Percentiles rank a stretch among this genome's conserved stretches.
These are phyloP conservation scores for Drosophila mulleri DNA, from an alignment of 2,888 invertebrate species.

Conservation along the genomic window DNA sequence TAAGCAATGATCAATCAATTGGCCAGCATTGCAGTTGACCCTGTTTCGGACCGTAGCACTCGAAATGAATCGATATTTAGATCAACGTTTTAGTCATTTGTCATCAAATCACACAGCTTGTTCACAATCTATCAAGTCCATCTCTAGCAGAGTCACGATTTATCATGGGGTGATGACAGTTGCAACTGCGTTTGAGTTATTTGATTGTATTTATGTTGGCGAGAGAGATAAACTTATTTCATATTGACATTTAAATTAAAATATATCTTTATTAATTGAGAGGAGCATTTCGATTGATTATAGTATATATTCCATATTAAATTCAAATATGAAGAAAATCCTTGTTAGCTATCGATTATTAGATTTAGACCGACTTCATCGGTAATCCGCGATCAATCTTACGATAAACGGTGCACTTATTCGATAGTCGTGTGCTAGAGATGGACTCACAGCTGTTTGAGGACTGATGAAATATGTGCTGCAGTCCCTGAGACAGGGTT, in stretches of 20 bases:
- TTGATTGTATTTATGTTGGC: background rate
- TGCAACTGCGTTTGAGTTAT: background rate
- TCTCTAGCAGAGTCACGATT: background rate
- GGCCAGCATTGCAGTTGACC: constrained; percentile 9
- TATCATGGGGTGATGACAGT: constrained; percentile 1
- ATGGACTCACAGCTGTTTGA: background rate
- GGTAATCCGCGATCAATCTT: background rate
- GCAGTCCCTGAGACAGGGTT: constrained; percentile 3
- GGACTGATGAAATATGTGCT: constrained; percentile 5
- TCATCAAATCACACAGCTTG: background rate
- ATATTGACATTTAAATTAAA: no score
- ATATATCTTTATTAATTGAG: background rate
- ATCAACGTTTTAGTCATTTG: background rate
- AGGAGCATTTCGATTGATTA: no score
- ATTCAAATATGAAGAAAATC: no score
- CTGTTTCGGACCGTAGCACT: constrained; percentile 15
- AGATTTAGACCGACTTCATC: background rate
- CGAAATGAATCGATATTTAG: background rate
- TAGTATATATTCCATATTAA: no score
- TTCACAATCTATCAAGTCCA: constrained; percentile 6
- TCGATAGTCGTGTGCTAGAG: background rate
- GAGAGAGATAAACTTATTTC: background rate
- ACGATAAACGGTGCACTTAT: background rate
- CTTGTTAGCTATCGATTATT: background rate
- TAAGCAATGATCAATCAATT: constrained; percentile 65